phyloP scores from a whole-genome alignment of 2,888 invertebrate genomes.

The Hyposoter didymator region DNA sequence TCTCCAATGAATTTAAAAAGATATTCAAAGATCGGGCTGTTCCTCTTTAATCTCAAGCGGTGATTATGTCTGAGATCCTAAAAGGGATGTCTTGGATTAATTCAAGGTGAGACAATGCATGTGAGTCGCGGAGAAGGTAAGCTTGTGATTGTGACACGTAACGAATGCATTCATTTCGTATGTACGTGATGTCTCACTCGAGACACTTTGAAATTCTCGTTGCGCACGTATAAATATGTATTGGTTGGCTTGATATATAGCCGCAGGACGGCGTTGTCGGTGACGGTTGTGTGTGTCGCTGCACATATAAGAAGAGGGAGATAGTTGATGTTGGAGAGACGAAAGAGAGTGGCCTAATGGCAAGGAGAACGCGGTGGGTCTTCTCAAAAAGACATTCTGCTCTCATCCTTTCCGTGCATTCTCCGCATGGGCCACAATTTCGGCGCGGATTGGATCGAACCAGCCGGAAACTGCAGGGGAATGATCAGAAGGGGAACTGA shows the following conservation, averaged over 20 bases:
- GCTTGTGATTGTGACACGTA: slow-evolving; percentile 75
- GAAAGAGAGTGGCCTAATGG: slow-evolving; percentile 71
- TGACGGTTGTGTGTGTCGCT: slow-evolving; percentile 37
- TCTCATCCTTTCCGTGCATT: slow-evolving; percentile 31
- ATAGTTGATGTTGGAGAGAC: slow-evolving; percentile 17
- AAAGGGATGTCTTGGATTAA: slow-evolving; percentile 44
- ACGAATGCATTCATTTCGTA: slow-evolving; percentile 80
- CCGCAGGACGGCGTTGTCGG: slow-evolving; percentile 40
- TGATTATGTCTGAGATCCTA: slow-evolving; percentile 39
- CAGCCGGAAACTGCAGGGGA: slow-evolving; percentile 40
- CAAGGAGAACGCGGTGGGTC: slow-evolving; percentile 72
- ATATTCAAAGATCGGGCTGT: not conserved
- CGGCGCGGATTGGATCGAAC: slow-evolving; percentile 30
- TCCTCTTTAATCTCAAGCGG: slow-evolving; percentile 11
- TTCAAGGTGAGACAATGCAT: slow-evolving; percentile 51
- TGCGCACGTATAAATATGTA: slow-evolving; percentile 32
- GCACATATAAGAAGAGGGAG: slow-evolving; percentile 30
- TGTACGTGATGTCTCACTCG: slow-evolving; percentile 79
- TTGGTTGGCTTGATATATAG: slow-evolving; percentile 30
- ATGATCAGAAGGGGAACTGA: slow-evolving; percentile 73
- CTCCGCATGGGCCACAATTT: slow-evolving; percentile 69
- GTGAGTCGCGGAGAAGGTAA: slow-evolving; percentile 24
- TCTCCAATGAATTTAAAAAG: not conserved
- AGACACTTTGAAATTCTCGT: slow-evolving; percentile 61
- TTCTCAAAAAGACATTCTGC: slow-evolving; percentile 63